phyloP scores from a whole-genome alignment of 2,888 invertebrate genomes.

The Tromatobia lineatoria region DNA sequence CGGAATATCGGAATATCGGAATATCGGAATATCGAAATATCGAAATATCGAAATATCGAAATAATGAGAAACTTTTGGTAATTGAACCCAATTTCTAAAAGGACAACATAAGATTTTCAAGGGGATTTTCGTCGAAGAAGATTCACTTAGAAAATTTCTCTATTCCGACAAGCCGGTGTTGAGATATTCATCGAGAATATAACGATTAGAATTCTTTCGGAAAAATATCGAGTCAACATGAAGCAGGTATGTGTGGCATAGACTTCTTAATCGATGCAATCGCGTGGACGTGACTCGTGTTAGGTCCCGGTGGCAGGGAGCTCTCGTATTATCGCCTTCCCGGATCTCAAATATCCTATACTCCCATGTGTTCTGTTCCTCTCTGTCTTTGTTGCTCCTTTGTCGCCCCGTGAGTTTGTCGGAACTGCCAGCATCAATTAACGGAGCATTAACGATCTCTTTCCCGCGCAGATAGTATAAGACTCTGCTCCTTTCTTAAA shows the following conservation, averaged over 20 bases:
- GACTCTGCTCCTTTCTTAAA: slow-evolving; percentile 9
- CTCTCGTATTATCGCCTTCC: slow-evolving; percentile 43
- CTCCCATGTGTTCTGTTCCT: slow-evolving; percentile 35
- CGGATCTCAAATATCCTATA: slow-evolving; percentile 45
- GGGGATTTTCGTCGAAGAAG: not conserved
- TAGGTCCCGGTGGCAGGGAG: slow-evolving; percentile 28
- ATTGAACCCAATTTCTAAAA: not conserved
- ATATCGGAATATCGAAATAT: too few relatives aligned
- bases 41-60: too few relatives aligned
- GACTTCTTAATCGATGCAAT: slow-evolving; percentile 51
- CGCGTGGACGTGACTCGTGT: slow-evolving; percentile 51
- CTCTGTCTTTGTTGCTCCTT: slow-evolving; percentile 27
- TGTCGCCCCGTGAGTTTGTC: slow-evolving; percentile 43
- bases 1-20: too few relatives aligned
- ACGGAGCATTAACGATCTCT: slow-evolving; percentile 48
- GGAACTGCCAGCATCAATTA: slow-evolving; percentile 51
- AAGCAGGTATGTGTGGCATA: slow-evolving; percentile 8
- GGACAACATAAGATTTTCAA: not conserved
- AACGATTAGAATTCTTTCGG: slow-evolving; percentile 23
- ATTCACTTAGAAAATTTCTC: not conserved
- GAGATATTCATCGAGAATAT: not conserved
- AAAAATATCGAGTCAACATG: not conserved
- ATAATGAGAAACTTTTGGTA: not conserved
- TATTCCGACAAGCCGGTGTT: not conserved
- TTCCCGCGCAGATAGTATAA: slow-evolving; percentile 28